A percentile compares a stretch with the other conserved stretches of the same genome.
Conservation (phyloP, 2,888 invertebrate genomes). For the Limenitis camilla region DNA sequence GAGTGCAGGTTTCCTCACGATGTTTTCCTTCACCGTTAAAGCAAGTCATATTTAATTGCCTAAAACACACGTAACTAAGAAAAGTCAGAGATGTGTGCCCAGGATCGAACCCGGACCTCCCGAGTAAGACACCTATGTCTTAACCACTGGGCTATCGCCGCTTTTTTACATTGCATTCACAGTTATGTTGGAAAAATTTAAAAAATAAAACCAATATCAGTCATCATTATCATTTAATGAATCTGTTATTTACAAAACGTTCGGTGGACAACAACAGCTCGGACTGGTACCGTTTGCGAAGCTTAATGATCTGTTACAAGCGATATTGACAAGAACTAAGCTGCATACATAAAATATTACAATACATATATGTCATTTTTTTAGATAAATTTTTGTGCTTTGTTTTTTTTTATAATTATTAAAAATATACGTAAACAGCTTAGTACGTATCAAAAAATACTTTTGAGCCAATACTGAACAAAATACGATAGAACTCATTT, state of each 20-base stretch:
- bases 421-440: slow-evolving; percentile 23
- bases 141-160: no score
- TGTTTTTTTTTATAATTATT: neutral
- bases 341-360: slow-evolving; percentile 21
- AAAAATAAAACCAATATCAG: slow-evolving; percentile 41
- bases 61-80: no score
- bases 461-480: slow-evolving; percentile 65
- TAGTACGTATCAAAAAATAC: slow-evolving; percentile 43
- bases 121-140: no score
- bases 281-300: slow-evolving; percentile 26
- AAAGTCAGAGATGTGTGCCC: no score
- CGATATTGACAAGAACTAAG: slow-evolving; percentile 22
- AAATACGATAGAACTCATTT: slow-evolving; percentile 31
- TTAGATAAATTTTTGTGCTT: slow-evolving; percentile 1
- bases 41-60: no score
- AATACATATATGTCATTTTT: neutral
- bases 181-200: no score
- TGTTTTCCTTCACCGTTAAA: no score
- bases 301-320: slow-evolving; percentile 25
- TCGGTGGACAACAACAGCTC: slow-evolving; percentile 62
- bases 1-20: no score
- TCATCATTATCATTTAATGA: slow-evolving; percentile 68
- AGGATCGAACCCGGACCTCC: no score
- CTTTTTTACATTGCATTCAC: no score
- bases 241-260: slow-evolving; percentile 66